Base-by-base conservation (phyloP, 2,113 vertebrate species). In the Amphiprion ocellaris region DNA sequence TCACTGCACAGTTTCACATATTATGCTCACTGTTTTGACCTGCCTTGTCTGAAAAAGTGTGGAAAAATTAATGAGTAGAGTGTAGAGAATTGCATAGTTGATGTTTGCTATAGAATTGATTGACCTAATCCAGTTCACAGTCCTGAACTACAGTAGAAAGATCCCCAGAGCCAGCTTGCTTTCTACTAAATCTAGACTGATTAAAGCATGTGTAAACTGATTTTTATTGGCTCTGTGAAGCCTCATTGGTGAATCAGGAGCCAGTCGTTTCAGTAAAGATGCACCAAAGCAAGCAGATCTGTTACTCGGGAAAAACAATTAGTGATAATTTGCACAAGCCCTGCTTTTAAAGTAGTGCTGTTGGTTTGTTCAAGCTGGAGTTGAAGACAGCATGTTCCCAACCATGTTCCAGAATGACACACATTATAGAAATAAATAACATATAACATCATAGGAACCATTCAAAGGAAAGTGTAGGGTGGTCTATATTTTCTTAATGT, bases 401-500 rank as follows among this genome's bases (percentile, higher is more conserved):
- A 37, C 33, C 33, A 37, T 37, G 30, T 33, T 33, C 7, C 30
- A 33, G 5, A 33, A 33, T 33, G 30, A 33, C 30, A 8, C 7
- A 2, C 33, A 44, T 4, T 14, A 44, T 8, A 12, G 4, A 44
- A 44, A 14, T 3, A 44, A 44, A 44, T 12, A 3, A 44, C 3
- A 44, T 12, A 44, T 14, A 52, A 39, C 16, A 24, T 24, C 21
- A 33, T 2, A 28, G 49, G 26, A 60, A 64, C 1, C 30, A 28
- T 52, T 46, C 11, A 26, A 56, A 63, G 3, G 47, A 24, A 59
- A 37, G 5, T 58, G 14, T 26, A 60, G 54, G 21, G 24, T 1
- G 2, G 33, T 19, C 46, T 64, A 54, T 37, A 65, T 65, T 64
- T 71, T 77, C n/a, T 49, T 56, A 8, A 68, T 79, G 14, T 4